Evolutionary conservation across 2,888 invertebrate species (phyloP).

Genomic region (Zygogramma bicolorata): DNA sequence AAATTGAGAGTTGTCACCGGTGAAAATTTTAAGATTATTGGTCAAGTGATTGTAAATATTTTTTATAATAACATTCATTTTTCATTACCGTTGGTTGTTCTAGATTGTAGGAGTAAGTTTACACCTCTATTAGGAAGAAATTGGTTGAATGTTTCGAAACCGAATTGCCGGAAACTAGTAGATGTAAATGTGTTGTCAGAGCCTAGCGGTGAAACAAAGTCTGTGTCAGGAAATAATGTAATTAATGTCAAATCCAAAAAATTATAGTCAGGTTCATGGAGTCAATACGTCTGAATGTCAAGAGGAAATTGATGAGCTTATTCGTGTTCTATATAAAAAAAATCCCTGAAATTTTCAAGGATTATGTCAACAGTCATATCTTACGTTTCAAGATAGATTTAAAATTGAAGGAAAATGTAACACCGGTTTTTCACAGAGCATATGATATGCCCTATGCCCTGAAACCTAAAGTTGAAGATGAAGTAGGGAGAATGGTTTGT

Average conservation of each 20-base stretch:
- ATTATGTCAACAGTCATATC: constrained; percentile 12
- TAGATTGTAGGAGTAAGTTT: constrained; percentile 6
- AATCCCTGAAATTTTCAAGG: constrained; percentile 12
- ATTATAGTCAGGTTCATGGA: too few species aligned
- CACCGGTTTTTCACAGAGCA: constrained; percentile 19
- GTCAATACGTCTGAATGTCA: too few species aligned
- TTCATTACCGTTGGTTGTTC: constrained; percentile 9
- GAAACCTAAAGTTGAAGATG: too few species aligned
- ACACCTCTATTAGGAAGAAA: too few species aligned
- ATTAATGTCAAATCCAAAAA: too few species aligned
- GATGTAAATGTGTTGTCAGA: background rate
- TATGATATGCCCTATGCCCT: constrained; percentile 46
- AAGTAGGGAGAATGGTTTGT: too few species aligned
- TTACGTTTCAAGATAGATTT: too few species aligned
- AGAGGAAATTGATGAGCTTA: too few species aligned
- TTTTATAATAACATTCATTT: background rate
- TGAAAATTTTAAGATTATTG: background rate
- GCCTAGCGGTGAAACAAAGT: too few species aligned
- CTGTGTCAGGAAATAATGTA: too few species aligned
- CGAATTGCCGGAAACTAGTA: background rate
- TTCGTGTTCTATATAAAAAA: too few species aligned
- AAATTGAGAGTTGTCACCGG: constrained; percentile 19
- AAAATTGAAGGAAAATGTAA: too few species aligned
- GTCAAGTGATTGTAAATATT: background rate
- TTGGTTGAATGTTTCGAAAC: background rate